Percentiles rank a stretch among this genome's conserved stretches.
phyloP scores from a whole-genome alignment of 2,797 vertebrate genomes.

The Semaprochilodus insignis region DNA sequence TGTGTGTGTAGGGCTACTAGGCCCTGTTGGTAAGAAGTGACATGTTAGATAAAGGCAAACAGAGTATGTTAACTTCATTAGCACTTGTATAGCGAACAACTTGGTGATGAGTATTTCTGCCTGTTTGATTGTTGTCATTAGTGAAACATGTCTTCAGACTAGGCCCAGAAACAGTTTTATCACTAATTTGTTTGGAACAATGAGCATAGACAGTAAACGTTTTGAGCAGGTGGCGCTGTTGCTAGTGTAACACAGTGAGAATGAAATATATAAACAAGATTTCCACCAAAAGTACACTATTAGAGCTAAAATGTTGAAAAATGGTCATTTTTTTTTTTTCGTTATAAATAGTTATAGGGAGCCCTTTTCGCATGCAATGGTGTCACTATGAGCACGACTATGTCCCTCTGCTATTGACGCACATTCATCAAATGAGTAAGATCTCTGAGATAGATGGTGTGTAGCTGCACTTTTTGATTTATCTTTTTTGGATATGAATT shows the following conservation, averaged over 20 bases:
- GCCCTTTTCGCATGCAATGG: not conserved
- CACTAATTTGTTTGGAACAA: no score
- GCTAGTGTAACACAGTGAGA: no score
- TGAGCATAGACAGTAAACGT: no score
- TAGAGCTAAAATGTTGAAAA: no score
- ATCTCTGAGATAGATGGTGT: not conserved
- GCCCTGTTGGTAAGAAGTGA: conserved; percentile 44
- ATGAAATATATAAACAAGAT: no score
- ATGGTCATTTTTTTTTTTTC: no score
- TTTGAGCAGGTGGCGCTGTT: no score
- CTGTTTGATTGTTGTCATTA: conserved; percentile 74
- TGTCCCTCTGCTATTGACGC: not conserved
- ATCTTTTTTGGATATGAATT: no score
- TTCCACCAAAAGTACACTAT: no score
- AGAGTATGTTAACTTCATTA: conserved; percentile 77
- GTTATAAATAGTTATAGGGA: not conserved
- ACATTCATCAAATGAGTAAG: not conserved
- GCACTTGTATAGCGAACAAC: conserved; percentile 78
- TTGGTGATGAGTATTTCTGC: conserved; percentile 67
- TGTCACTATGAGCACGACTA: not conserved
- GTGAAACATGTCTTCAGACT: conserved; percentile 61
- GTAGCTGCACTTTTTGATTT: no score
- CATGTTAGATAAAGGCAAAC: conserved; percentile 72
- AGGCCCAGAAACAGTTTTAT: conserved; percentile 50
- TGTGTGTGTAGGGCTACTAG: conserved; percentile 45